Percentiles rank a stretch among this genome's conserved stretches.
Evolutionary conservation across 2,113 vertebrate genomes (phyloP).

Genomic region (Hemichromis elongatus): DNA sequence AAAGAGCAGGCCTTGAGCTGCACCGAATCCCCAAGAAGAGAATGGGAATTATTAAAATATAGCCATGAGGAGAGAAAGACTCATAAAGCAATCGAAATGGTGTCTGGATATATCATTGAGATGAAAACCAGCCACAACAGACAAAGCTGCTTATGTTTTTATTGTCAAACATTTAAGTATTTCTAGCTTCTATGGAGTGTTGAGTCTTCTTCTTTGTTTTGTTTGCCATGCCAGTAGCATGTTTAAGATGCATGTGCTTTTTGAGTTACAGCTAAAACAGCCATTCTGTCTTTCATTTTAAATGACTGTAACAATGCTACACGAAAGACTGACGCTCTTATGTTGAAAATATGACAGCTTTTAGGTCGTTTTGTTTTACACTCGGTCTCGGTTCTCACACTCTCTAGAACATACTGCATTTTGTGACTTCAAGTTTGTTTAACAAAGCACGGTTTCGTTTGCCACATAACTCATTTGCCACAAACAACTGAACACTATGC

Average conservation of each 20-base stretch:
- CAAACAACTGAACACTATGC: conserved; percentile 48
- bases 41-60: conserved; percentile 56
- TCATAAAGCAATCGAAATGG: conserved; percentile 57
- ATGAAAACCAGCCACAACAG: conserved; percentile 53
- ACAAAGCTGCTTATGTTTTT: conserved; percentile 60
- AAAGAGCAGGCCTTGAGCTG: conserved; percentile 65
- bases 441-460: conserved; percentile 45
- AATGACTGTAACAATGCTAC: conserved; percentile 35
- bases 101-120: conserved; percentile 61
- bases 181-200: conserved; percentile 62
- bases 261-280: conserved; percentile 60
- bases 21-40: neutral
- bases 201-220: conserved; percentile 20
- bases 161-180: conserved; percentile 60
- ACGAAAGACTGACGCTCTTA: conserved; percentile 30
- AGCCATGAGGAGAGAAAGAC: conserved; percentile 38
- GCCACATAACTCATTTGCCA: conserved; percentile 39
- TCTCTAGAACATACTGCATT: conserved; percentile 33
- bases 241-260: conserved; percentile 65
- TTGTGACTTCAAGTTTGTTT: conserved; percentile 55
- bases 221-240: conserved; percentile 55
- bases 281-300: conserved; percentile 64
- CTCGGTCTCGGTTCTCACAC: conserved; percentile 30
- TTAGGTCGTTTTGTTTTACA: conserved; percentile 45
- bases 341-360: conserved; percentile 19